A percentile compares a stretch with the other conserved stretches of the same genome.
Evolutionary conservation across 1,140 invertebrate genomes (phyloP).

Genomic region (Chrysomallon squamiferum): DNA sequence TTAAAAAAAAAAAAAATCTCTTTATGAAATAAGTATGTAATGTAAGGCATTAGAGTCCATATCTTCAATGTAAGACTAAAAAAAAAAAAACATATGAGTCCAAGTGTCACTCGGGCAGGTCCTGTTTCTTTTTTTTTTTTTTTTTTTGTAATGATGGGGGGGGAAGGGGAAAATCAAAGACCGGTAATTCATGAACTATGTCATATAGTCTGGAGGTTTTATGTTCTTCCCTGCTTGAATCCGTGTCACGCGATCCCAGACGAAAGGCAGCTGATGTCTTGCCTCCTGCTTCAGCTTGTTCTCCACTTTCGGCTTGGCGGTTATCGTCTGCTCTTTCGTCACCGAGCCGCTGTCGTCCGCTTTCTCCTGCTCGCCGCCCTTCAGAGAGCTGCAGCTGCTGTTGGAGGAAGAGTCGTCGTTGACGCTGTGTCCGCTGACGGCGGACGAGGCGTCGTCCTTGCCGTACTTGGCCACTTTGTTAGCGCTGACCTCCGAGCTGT

Average conservation of each 20-base stretch:
- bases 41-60: no score
- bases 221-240: slow-evolving; percentile 40
- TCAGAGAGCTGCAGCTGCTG: not conserved
- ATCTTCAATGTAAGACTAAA: no score
- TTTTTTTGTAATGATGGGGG: no score
- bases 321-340: slow-evolving; percentile 1
- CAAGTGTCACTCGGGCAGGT: no score
- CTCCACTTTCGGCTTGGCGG: slow-evolving; percentile 1
- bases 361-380: not conserved
- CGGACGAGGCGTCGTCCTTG: not conserved
- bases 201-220: slow-evolving; percentile 17
- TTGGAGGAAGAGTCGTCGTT: not conserved
- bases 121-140: no score
- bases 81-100: no score
- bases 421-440: not conserved
- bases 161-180: no score
- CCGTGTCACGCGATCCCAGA: slow-evolving; percentile 49
- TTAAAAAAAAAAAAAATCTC: no score
- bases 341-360: not conserved
- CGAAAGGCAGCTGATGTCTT: slow-evolving; percentile 45
- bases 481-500: not conserved
- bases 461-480: slow-evolving; percentile 7
- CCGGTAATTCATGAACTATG: no score
- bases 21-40: no score
- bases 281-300: slow-evolving; percentile 28